These are phyloP conservation scores for Steatocranus sp. DNA, from an alignment of 2,797 vertebrate genomes.

Conservation along the genomic window DNA sequence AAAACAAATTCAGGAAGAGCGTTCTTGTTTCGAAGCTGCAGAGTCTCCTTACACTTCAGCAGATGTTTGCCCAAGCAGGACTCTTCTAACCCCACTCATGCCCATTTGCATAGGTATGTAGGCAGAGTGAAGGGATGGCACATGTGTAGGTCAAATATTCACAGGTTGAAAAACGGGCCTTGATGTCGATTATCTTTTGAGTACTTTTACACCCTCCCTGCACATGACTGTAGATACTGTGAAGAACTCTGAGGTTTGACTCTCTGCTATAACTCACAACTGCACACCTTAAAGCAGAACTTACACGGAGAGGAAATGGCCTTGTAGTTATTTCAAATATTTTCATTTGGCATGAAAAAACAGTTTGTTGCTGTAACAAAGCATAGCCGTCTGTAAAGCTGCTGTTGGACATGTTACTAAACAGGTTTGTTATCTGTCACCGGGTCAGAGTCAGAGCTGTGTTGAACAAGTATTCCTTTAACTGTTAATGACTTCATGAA, in stretches of 20 bases:
- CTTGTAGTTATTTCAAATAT: not conserved
- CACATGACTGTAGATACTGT: not conserved
- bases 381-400: not conserved
- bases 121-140: not conserved
- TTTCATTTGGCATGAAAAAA: not conserved
- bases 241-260: not conserved
- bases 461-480: not conserved
- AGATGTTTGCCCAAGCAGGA: not conserved
- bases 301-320: too few relatives aligned
- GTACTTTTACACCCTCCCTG: not conserved
- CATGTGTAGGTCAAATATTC: not conserved
- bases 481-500: not conserved
- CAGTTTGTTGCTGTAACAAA: not conserved
- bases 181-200: not conserved
- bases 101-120: not conserved
- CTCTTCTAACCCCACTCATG: not conserved
- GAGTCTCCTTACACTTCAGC: not conserved
- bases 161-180: not conserved
- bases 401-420: not conserved
- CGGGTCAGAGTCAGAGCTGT: fast-evolving
- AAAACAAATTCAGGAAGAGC: not conserved
- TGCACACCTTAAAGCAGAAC: not conserved
- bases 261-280: not conserved
- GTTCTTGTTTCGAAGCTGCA: not conserved
- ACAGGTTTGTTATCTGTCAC: not conserved